Evolutionary conservation across 2,797 vertebrate species (phyloP).

Genomic region (Pagetopsis macropterus): DNA sequence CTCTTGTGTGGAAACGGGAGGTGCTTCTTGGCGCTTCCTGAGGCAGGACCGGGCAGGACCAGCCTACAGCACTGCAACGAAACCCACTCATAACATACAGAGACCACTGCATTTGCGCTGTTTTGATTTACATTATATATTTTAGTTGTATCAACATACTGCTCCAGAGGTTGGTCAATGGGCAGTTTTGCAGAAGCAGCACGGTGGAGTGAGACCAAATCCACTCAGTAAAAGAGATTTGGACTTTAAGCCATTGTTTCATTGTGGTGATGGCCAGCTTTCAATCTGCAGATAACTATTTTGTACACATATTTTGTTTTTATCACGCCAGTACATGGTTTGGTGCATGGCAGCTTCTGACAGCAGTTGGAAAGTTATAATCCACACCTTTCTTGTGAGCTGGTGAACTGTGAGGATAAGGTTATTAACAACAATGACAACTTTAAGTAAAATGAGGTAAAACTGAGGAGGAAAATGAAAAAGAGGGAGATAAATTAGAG

Average conservation of each 20-base stretch:
- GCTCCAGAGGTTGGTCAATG: conserved; percentile 4
- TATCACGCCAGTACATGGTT: conserved; percentile 22
- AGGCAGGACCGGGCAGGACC: conserved; percentile 79
- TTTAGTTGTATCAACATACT: conserved; percentile 5
- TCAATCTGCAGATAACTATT: conserved; percentile 14
- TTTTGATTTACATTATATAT: background rate
- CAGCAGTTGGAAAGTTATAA: background rate
- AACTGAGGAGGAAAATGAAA: too few relatives aligned
- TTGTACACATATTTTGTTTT: background rate
- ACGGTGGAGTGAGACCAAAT: conserved; percentile 16
- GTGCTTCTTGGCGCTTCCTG: conserved; percentile 81
- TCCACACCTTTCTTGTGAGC: background rate
- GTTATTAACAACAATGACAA: too few relatives aligned
- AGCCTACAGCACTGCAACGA: conserved; percentile 48
- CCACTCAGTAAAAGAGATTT: conserved; percentile 21
- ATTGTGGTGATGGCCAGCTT: conserved; percentile 1
- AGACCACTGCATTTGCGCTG: background rate
- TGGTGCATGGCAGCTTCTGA: background rate
- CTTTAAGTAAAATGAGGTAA: too few relatives aligned
- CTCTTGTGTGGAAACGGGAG: conserved; percentile 75
- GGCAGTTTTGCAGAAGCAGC: background rate
- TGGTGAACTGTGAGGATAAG: conserved; percentile 1
- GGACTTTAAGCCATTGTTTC: background rate
- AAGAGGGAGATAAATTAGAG: too few relatives aligned
- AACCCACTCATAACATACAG: conserved; percentile 35